Base-by-base conservation (phyloP, 2,797 vertebrate species). In the Typhlichthys subterraneus region DNA sequence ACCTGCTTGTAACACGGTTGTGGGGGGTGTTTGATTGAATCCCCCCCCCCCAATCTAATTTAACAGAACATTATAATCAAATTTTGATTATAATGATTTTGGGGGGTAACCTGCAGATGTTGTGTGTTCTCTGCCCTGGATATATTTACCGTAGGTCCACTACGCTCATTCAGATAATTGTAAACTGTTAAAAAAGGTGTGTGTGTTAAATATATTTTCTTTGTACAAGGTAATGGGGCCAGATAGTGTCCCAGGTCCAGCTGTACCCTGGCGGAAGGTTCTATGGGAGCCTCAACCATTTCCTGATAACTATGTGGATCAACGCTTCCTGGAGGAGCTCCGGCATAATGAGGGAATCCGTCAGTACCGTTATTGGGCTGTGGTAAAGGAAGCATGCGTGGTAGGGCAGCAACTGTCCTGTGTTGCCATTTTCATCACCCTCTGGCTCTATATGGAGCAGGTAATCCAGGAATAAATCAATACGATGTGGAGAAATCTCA, bases 231-330 rank as follows among this genome's bases (percentile, higher is more conserved):
- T 56, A 61, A 94, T 94, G 93, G 93, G 93, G 57, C 90, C 92
- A 59, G 93, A 94, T 65, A 62, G 89, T 12, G 84, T 63, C 56
- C 83, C 89, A 0, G 77, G 75, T 29, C 77, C 88, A 6, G 75
- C 80, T 2, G 88, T 88, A 45, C 86, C 91, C n/a, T 99, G 97
- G 97, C 87, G 91, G 85, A 99, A 99, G 83, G 94, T 99, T 53
- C 84, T 99, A 29, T 99, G 98, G 80, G 93, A 97, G 78, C 88
- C 84, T 0, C 97, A 99, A 87, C 92, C 95, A 0, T 99, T 94
- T 65, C 96, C 98, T 1, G 98, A 99, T 73, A 99, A 99, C 90
- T 99, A 98, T 1, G 98, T 99, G 69, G 97, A 98, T 81, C 90
- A 81, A 45, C 90, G 96, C 1, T 99, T 99, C 87, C 85, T 99